phyloP scores from a whole-genome alignment of 1,140 invertebrate genomes.

The Gonatopus flavifemur region DNA sequence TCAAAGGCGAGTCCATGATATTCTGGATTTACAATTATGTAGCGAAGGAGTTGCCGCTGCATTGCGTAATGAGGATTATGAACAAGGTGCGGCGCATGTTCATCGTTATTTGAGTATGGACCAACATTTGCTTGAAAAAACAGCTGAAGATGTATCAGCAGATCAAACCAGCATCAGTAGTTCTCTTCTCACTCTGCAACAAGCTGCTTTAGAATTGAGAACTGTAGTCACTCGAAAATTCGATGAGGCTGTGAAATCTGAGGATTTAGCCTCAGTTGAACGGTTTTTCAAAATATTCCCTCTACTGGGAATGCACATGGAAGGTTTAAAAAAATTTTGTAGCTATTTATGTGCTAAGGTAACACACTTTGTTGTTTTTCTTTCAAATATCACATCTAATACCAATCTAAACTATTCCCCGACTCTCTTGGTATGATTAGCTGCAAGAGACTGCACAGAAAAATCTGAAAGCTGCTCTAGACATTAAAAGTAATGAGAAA shows the following conservation, averaged over 20 bases:
- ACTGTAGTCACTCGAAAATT: constrained; percentile 79
- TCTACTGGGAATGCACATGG: constrained; percentile 86
- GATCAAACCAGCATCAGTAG: constrained; percentile 72
- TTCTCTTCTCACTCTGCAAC: constrained; percentile 81
- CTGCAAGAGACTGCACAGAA: constrained; percentile 74
- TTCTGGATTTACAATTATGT: constrained; percentile 93
- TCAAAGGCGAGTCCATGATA: constrained; percentile 92
- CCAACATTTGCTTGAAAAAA: constrained; percentile 80
- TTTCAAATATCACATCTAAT: neutral
- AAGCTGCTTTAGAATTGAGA: constrained; percentile 76
- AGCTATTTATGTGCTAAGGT: constrained; percentile 83
- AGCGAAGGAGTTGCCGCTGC: constrained; percentile 93
- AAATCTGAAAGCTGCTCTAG: constrained; percentile 67
- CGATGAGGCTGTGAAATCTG: constrained; percentile 86
- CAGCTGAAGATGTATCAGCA: constrained; percentile 74
- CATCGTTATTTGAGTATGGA: constrained; percentile 95
- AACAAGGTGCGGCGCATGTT: constrained; percentile 93
- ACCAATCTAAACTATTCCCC: too few relatives aligned
- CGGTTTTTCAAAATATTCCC: constrained; percentile 98
- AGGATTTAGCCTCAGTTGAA: constrained; percentile 91
- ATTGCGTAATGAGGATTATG: constrained; percentile 86
- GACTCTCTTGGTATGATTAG: too few relatives aligned
- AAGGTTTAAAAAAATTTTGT: constrained; percentile 91
- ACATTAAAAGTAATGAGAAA: constrained; percentile 69
- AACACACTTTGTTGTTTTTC: constrained; percentile 10